phyloP scores from a whole-genome alignment of 1,140 invertebrate genomes.

The Heliconius hewitsoni region DNA sequence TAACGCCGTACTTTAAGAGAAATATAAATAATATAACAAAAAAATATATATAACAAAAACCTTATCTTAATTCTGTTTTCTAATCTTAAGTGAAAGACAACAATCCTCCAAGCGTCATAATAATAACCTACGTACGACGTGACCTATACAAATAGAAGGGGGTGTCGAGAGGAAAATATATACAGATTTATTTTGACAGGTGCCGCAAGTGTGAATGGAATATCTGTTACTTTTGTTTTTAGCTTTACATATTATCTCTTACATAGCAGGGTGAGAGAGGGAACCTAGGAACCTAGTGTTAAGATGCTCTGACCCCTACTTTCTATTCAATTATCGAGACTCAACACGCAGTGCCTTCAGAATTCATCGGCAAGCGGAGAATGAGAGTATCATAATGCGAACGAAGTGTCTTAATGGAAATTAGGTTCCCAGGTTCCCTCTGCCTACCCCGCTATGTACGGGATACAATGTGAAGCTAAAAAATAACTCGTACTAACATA shows the following conservation, averaged over 20 bases:
- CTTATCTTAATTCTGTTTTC: not conserved
- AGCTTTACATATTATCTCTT: not conserved
- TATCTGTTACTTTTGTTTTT: not conserved
- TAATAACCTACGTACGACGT: not conserved
- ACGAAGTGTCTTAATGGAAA: too few species aligned
- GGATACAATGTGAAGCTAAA: too few species aligned
- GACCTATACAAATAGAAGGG: slow-evolving; percentile 4
- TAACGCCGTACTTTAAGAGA: too few species aligned
- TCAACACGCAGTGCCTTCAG: not conserved
- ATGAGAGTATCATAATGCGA: too few species aligned
- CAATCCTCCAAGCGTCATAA: not conserved
- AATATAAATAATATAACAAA: not conserved
- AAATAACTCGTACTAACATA: not conserved
- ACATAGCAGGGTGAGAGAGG: not conserved
- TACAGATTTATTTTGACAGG: not conserved
- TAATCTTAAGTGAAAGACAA: slow-evolving; percentile 6
- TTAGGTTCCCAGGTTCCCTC: too few species aligned
- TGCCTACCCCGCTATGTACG: too few species aligned
- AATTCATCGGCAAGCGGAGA: too few species aligned
- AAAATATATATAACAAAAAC: not conserved
- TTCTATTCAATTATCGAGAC: not conserved
- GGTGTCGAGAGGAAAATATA: not conserved
- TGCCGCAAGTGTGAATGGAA: not conserved
- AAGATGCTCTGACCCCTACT: not conserved
- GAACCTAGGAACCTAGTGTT: too few species aligned